Evolutionary conservation across 2,113 vertebrate genomes (phyloP).

Genomic region (Phylloscopus trochiloides): DNA sequence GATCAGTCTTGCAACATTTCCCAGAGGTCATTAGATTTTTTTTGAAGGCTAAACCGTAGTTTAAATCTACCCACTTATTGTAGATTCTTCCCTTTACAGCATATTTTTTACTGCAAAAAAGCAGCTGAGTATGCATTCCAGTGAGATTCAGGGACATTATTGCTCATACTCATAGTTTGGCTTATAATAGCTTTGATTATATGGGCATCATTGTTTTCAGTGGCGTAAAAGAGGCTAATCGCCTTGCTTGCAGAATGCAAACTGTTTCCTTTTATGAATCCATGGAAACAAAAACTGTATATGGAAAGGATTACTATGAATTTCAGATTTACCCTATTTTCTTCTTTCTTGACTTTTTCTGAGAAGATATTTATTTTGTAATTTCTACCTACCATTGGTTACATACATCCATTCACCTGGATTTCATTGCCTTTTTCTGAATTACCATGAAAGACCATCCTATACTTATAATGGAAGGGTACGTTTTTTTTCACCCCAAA

Average conservation of each 20-base stretch:
- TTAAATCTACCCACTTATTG: neutral
- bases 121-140: neutral
- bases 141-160: neutral
- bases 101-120: neutral
- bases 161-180: neutral
- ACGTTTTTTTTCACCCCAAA: neutral
- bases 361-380: neutral
- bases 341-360: neutral
- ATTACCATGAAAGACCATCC: neutral
- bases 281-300: neutral
- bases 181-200: neutral
- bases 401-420: neutral
- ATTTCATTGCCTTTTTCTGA: neutral
- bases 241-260: neutral
- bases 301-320: neutral
- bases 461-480: neutral
- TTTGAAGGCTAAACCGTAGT: neutral
- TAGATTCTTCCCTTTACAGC: neutral
- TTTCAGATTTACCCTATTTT: neutral
- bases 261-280: neutral
- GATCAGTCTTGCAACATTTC: slow-evolving; percentile 36
- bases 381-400: neutral
- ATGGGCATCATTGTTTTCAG: neutral
- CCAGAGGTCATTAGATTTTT: neutral
- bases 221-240: neutral